Conservation (phyloP, 2,888 invertebrate species). For the Sarcophaga subvicina region DNA sequence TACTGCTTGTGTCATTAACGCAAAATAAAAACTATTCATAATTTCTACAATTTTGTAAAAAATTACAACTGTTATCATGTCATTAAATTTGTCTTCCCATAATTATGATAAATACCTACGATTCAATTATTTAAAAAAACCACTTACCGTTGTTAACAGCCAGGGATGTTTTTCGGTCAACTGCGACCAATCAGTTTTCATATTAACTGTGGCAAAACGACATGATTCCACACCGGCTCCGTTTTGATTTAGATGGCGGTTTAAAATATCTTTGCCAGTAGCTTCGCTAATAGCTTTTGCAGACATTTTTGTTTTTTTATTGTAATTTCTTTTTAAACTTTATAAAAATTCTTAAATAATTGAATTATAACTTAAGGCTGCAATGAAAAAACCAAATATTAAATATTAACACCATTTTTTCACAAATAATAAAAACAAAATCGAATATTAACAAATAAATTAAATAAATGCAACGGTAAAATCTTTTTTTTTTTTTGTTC, state of each 20-base stretch:
- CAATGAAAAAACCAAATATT: constrained; percentile 37
- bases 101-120: no score
- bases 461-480: constrained; percentile 49
- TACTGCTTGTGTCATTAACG: constrained; percentile 26
- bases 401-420: background rate
- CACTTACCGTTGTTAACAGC: constrained; percentile 88
- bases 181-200: constrained; percentile 88
- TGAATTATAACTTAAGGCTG: constrained; percentile 35
- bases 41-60: no score
- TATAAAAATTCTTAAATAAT: constrained; percentile 7
- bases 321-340: constrained; percentile 5
- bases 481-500: constrained; percentile 30
- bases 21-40: background rate
- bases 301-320: constrained; percentile 86
- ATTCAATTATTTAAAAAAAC: constrained; percentile 42
- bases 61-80: no score
- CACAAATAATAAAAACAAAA: constrained; percentile 11
- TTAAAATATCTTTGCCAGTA: constrained; percentile 95
- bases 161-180: constrained; percentile 91
- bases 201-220: constrained; percentile 91
- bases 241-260: constrained; percentile 87
- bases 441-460: background rate
- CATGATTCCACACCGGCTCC: constrained; percentile 89
- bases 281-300: constrained; percentile 98
- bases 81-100: no score